Conservation (phyloP, 2,888 invertebrate genomes). For the Drosophila eohydei region DNA sequence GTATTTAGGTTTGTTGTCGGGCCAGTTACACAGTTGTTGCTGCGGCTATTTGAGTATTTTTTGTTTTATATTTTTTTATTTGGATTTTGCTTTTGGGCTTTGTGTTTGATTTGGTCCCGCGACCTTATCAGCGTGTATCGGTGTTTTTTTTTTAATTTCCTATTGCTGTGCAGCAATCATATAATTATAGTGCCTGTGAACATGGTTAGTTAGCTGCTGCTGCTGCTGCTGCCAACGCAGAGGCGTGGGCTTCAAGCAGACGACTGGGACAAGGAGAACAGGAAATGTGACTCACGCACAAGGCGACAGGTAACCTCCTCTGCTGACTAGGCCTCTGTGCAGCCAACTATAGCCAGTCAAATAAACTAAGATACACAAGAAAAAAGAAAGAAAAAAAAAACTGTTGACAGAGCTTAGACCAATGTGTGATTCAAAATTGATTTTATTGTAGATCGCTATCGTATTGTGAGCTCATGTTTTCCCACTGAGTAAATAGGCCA, state of each 20-base stretch:
- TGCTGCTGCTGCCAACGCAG: not conserved
- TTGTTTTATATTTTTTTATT: constrained; percentile 13
- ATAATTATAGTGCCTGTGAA: constrained; percentile 72
- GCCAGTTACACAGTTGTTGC: constrained; percentile 58
- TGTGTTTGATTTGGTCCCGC: constrained; percentile 23
- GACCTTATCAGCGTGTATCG: constrained; percentile 70
- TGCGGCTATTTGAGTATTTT: constrained; percentile 11
- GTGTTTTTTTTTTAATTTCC: constrained; percentile 72
- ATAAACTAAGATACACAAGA: constrained; percentile 5
- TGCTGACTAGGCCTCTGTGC: constrained; percentile 25
- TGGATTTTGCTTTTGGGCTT: constrained; percentile 18
- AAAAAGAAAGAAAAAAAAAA: not conserved
- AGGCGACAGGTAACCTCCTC: not conserved
- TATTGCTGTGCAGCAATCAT: constrained; percentile 70
- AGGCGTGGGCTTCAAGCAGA: constrained; percentile 11
- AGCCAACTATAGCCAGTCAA: constrained; percentile 1
- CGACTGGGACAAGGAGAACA: not conserved
- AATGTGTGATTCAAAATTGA: constrained; percentile 60
- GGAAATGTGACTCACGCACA: constrained; percentile 23
- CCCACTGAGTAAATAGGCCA: constrained; percentile 63
- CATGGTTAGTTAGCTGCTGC: constrained; percentile 47
- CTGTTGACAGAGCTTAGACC: constrained; percentile 35
- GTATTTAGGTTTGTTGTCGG: constrained; percentile 66
- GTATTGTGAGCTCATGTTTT: constrained; percentile 58
- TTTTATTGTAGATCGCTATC: constrained; percentile 56